Base-by-base conservation (phyloP, 2,797 vertebrate genomes). In the Argentina silus region DNA sequence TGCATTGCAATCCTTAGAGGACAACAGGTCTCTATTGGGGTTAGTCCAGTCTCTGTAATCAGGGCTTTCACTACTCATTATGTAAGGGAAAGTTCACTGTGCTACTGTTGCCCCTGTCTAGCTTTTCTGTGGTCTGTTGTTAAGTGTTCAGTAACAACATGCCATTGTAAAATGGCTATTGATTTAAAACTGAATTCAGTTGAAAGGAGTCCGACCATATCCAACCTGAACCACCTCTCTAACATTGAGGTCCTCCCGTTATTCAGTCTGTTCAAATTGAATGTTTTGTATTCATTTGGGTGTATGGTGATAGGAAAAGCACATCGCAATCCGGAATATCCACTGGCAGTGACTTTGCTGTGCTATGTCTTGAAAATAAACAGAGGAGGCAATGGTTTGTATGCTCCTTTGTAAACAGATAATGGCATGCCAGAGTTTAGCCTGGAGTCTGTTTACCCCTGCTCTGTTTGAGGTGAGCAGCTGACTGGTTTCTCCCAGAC, bases 391-490 rank as follows among this genome's bases (percentile, higher is more conserved):
- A 77, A 67, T 77, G 67, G 66, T 66, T 64, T 8, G 63, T 81
- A 76, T 81, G 65, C 65, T 85, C 70, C 60, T 70, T 69, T 68
- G 79, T 86, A 90, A 91, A 90, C 78, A 81, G 61, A 78, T 84
- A 73, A 80, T 64, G 70, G 79, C 76, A 76, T 53, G 60, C 72
- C 43, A 76, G 67, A 60, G 42, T 51, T 80, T 48, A 65, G 74
- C 56, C 47, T 57, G 56, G 72, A 77, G 68, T 78, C 65, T 64
- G 19, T 67, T 72, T 56, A 44, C 51, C 21, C 57, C 17, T 27
- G 72, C 57, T 59, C 3, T 70, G 42, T 51, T 73, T 50, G 59
- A 71, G 72, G 42, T 51, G 69, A 84, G 80, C 76, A 80, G 48
- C 50, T 70, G 66, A 60, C 59, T 67, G 74, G 64, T 75, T 67